Evolutionary conservation across 2,797 vertebrate species (phyloP), one percentile per base, ranked within the genome.

Genomic region (Saxicola maurus): DNA sequence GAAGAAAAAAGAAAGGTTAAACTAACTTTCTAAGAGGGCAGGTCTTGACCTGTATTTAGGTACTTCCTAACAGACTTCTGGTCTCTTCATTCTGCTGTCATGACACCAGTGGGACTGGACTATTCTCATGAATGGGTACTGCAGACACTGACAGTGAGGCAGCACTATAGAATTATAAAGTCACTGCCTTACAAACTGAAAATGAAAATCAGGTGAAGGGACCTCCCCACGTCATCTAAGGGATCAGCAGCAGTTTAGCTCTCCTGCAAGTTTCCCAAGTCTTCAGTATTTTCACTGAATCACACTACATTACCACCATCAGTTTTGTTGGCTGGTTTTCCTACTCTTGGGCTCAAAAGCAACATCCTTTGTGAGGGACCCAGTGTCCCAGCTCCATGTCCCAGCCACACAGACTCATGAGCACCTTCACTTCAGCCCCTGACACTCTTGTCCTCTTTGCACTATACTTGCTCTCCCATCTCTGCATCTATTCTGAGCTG

Each of bases 211-310:
- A 66, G 11, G 25, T 37, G 64, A 82, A 79, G 25, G 27, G 25
- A 18, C 5, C 31, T 76, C 31, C 33, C 9, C 24, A 17, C 0
- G 0, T 40, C 31, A 89, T n/a, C 17, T 35, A 79, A 51, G 23
- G 16, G 33, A 48, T 61, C 30, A 57, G 2, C 42, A 67, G 25
- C 33, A 90, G 24, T 31, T 43, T 78, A 30, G 7, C 11, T 71
- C 18, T 28, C 10, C 6, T 18, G 18, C 33, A 73, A 33, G 12
- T 46, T 57, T 83, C 13, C 42, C 12, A 45, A 82, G 24, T 46
- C 38, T 46, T 60, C n/a, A 53, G 3, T 7, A 9, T 46, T 66
- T 69, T 66, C 35, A n/a, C 18, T 42, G 71, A 66, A 71, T 21
- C 14, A 25, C 12, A 4, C 17, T 24, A 7, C 0, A 0, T 62